Conservation (phyloP, 2,888 invertebrate species). For the Acronicta leporina region DNA sequence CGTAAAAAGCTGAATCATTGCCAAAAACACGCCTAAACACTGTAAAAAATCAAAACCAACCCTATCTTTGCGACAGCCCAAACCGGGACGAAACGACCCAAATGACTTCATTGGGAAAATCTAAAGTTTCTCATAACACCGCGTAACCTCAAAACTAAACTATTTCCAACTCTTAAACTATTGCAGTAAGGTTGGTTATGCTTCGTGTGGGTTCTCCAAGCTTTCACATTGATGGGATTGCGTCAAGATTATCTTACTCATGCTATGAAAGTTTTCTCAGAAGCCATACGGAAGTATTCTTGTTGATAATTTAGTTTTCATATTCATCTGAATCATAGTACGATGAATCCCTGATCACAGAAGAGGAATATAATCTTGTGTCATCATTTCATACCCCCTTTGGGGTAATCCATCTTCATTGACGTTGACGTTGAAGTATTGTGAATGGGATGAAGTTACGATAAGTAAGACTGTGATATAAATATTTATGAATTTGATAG, state of each 20-base stretch:
- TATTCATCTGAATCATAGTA: conserved; percentile 6
- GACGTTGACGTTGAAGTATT: too few species aligned
- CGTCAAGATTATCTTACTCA: conserved; percentile 59
- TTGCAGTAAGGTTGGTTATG: conserved; percentile 21
- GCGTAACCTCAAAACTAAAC: conserved; percentile 8
- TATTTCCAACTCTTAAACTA: conserved; percentile 21
- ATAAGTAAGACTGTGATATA: too few species aligned
- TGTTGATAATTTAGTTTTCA: conserved; percentile 28
- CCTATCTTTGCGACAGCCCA: conserved; percentile 29
- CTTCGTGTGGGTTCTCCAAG: conserved; percentile 28
- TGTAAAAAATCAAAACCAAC: conserved; percentile 10
- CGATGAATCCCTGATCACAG: neutral
- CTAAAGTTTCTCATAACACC: conserved; percentile 44
- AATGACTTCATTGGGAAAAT: conserved; percentile 59
- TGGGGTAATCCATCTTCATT: too few species aligned
- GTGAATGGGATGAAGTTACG: too few species aligned
- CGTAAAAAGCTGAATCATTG: neutral
- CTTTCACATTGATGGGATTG: conserved; percentile 59
- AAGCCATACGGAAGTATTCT: conserved; percentile 44
- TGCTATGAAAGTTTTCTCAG: conserved; percentile 58
- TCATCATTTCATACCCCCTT: too few species aligned
- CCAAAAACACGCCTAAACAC: neutral
- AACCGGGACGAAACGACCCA: conserved; percentile 33
- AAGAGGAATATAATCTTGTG: neutral
- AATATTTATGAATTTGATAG: too few species aligned